Evolutionary conservation across 2,888 invertebrate species (phyloP), one percentile per base, ranked within the genome.

Genomic region (Drosophila limbata): DNA sequence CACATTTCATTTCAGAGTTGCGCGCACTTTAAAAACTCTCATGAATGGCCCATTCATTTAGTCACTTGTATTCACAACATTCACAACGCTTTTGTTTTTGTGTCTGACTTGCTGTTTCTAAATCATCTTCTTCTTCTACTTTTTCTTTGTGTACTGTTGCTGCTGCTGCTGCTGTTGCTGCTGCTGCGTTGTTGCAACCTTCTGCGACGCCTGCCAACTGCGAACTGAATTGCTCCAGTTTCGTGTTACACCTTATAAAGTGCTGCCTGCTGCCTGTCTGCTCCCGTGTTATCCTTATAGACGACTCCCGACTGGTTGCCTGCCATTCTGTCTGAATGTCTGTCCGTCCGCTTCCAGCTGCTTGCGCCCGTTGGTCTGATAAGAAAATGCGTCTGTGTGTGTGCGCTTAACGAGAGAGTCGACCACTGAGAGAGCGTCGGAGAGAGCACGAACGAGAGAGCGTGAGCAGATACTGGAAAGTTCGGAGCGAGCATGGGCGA

Each of bases 191-290:
- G 69, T 62, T 75, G 64, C 82, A 78, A 90, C 90, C 84, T 83
- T 81, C 86, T 73, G 79, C 90, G 75, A 81, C 87, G 90, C 90
- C 87, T 84, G 90, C 90, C 90, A 88, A 90, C 84, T 89, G 88
- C 89, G 88, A 89, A 90, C 90, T 90, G 90, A 90, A 83, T 73
- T 89, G 84, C 88, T 84, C 82, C 83, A 81, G 77, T 82, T 84
- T 81, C 81, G 88, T 70, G 72, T 73, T 81, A 79, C 82, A 79
- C 82, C 89, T 88, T 88, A 79, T 85, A 87, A 84, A 73, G 56
- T 65, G 56, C 33, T 52, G 56, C 42, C 57, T 72, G 71, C 78
- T 75, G 67, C 84, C 33, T 52, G 56, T 42, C 57, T 72, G 71
- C 78, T 75, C 69, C 84, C 56, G 84, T 85, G 70, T 72, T 81